Conservation (phyloP, 1,140 invertebrate species). For the Drosophila sp. region DNA sequence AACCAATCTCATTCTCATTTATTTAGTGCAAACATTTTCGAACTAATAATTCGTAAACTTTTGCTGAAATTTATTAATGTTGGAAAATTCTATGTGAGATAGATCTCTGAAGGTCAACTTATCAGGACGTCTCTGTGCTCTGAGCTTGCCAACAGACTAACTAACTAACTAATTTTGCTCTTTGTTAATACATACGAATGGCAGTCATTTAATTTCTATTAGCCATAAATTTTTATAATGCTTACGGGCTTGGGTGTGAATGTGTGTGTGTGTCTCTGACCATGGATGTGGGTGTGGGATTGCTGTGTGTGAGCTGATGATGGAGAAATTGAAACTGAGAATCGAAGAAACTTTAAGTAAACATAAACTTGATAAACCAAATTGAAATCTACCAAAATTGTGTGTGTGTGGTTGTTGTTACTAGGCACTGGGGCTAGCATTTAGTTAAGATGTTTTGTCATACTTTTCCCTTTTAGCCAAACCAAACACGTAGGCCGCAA, state of each 20-base stretch:
- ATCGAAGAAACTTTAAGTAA: slow-evolving; percentile 11
- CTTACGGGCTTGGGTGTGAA: slow-evolving; percentile 32
- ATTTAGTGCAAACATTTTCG: too few species aligned
- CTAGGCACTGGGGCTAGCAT: neutral
- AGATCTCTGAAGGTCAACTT: neutral
- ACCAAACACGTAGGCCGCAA: slow-evolving; percentile 36
- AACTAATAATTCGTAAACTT: too few species aligned
- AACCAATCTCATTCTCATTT: too few species aligned
- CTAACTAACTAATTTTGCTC: slow-evolving; percentile 50
- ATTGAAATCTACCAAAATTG: neutral
- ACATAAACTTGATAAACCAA: slow-evolving; percentile 7
- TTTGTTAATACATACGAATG: slow-evolving; percentile 70
- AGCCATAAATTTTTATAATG: slow-evolving; percentile 76
- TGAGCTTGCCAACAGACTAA: neutral
- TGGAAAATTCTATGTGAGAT: neutral
- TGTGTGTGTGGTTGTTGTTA: neutral
- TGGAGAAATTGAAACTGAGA: slow-evolving; percentile 12
- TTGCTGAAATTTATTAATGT: too few species aligned
- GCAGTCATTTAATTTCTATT: slow-evolving; percentile 73
- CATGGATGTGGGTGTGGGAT: neutral
- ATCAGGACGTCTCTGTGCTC: neutral
- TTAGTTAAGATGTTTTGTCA: neutral
- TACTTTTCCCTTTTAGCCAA: slow-evolving; percentile 24
- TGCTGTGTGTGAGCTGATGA: neutral
- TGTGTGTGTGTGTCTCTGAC: slow-evolving; percentile 17